phyloP scores from a whole-genome alignment of 2,888 invertebrate species.

The Luffia ferchaultella region DNA sequence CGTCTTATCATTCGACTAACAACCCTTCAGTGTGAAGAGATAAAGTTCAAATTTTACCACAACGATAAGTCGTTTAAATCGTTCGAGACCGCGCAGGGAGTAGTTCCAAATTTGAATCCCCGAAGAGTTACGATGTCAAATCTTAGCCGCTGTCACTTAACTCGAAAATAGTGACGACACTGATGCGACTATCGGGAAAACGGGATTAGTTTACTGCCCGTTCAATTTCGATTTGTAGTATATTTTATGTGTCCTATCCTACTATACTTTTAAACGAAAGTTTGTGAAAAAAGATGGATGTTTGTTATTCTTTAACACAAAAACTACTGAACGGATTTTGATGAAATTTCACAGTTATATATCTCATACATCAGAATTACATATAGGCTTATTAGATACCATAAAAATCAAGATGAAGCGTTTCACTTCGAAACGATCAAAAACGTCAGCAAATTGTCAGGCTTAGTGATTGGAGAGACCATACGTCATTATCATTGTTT shows the following conservation, averaged over 20 bases:
- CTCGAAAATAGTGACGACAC: constrained; percentile 40
- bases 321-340: too few relatives aligned
- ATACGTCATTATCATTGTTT: too few relatives aligned
- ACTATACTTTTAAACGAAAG: constrained; percentile 7
- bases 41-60: constrained; percentile 1
- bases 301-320: too few relatives aligned
- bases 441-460: too few relatives aligned
- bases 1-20: constrained; percentile 7
- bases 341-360: too few relatives aligned
- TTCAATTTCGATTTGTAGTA: constrained; percentile 23
- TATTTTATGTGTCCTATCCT: constrained; percentile 5
- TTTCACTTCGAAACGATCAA: too few relatives aligned
- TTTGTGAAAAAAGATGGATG: too few relatives aligned
- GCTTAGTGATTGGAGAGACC: too few relatives aligned
- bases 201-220: constrained; percentile 19
- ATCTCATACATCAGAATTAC: too few relatives aligned
- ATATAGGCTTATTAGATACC: too few relatives aligned
- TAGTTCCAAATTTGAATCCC: constrained; percentile 50
- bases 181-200: constrained; percentile 12
- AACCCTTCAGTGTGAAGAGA: background rate
- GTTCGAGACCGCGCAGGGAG: constrained; percentile 20
- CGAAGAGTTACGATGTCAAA: constrained; percentile 54
- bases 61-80: constrained; percentile 14
- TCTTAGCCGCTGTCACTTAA: constrained; percentile 38
- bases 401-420: too few relatives aligned